phyloP scores from a whole-genome alignment of 2,797 vertebrate genomes.

The Numenius phaeopus region DNA sequence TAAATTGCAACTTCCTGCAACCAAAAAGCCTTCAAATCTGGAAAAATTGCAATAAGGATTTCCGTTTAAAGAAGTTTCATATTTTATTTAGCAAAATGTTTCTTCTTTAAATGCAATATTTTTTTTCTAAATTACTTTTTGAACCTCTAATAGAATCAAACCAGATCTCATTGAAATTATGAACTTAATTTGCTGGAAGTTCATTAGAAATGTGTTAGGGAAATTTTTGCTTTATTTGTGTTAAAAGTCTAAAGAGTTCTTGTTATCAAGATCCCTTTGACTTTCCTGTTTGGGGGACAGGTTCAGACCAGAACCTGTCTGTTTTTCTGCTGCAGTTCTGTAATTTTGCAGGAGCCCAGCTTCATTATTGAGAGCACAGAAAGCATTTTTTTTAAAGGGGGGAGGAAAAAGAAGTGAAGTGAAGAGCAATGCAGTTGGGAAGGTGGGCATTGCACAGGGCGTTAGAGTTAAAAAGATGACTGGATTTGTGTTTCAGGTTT shows the following conservation, averaged over 20 bases:
- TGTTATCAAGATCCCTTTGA: not conserved
- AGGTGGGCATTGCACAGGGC: not conserved
- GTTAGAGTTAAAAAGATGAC: not conserved
- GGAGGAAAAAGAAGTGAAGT: not conserved
- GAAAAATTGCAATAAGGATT: not conserved
- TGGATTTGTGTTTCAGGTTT: constrained; percentile 87
- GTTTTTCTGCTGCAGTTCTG: not conserved
- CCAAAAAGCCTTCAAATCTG: not conserved
- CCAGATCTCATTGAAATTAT: not conserved
- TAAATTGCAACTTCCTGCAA: not conserved
- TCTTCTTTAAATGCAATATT: not conserved
- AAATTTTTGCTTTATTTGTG: not conserved
- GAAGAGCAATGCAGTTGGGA: not conserved
- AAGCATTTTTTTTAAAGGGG: not conserved
- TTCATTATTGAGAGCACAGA: not conserved
- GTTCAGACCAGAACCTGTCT: not conserved
- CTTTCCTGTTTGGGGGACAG: not conserved
- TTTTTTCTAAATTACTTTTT: not conserved
- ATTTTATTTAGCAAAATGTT: not conserved
- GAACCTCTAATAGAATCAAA: not conserved
- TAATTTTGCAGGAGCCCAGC: not conserved
- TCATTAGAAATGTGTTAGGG: not conserved
- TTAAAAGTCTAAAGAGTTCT: not conserved
- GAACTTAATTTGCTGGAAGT: not conserved
- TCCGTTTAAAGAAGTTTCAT: not conserved